Conservation (phyloP, 1,140 invertebrate species). For the Hydropsyche tenuis region DNA sequence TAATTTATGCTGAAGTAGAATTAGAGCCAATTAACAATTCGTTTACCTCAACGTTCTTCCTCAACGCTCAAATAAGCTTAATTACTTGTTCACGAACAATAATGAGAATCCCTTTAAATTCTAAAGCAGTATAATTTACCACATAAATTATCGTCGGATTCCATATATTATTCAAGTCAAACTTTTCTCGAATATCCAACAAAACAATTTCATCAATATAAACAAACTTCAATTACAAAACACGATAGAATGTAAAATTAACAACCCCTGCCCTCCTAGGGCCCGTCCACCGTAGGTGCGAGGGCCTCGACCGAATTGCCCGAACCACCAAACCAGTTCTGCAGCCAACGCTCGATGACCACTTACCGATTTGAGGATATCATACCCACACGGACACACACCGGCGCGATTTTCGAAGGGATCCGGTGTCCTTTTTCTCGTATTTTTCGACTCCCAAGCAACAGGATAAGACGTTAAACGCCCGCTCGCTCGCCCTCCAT, state of each 20-base stretch:
- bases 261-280: slow-evolving; percentile 21
- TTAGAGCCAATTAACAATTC: no score
- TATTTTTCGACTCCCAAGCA: slow-evolving; percentile 14
- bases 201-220: no score
- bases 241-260: slow-evolving; percentile 17
- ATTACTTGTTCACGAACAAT: no score
- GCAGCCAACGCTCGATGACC: slow-evolving; percentile 33
- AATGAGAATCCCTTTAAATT: no score
- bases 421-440: not conserved
- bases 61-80: no score
- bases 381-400: slow-evolving; percentile 28
- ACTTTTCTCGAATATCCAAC: no score
- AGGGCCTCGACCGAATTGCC: slow-evolving; percentile 14
- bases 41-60: no score
- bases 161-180: no score
- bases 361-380: slow-evolving; percentile 37
- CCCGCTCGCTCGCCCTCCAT: not conserved
- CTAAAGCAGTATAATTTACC: no score
- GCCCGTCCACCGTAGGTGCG: not conserved
- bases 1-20: no score
- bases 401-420: slow-evolving; percentile 27
- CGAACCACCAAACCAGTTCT: slow-evolving; percentile 31
- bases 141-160: no score
- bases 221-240: no score
- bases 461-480: slow-evolving; percentile 31